These are phyloP conservation scores for Heliconius eleuchia DNA, from an alignment of 1,140 invertebrate species.

Conservation along the genomic window DNA sequence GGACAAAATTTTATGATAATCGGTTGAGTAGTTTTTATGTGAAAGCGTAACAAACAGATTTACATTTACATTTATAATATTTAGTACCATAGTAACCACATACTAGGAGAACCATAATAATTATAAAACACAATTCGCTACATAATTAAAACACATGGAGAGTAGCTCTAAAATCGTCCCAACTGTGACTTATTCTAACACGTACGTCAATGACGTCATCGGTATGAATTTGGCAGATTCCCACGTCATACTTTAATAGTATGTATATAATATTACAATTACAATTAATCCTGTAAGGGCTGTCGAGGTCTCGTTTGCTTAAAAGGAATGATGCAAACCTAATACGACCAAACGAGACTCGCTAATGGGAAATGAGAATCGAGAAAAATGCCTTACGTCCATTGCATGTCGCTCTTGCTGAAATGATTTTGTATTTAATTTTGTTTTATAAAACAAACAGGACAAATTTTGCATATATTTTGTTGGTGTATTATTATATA, in stretches of 20 bases:
- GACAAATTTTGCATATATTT: too few species aligned
- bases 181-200: constrained; percentile 40
- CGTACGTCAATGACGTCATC: constrained; percentile 60
- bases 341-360: constrained; percentile 57
- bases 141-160: neutral
- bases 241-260: constrained; percentile 53
- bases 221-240: constrained; percentile 67
- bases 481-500: too few species aligned
- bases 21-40: too few species aligned
- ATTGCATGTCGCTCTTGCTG: constrained; percentile 30
- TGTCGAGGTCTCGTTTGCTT: constrained; percentile 52
- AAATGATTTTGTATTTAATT: constrained; percentile 27
- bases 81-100: too few species aligned
- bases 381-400: constrained; percentile 48
- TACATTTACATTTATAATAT: too few species aligned
- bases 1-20: too few species aligned
- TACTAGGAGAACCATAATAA: neutral
- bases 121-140: neutral
- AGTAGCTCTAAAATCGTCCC: neutral
- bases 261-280: constrained; percentile 50
- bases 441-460: neutral
- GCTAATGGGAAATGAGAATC: constrained; percentile 30
- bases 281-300: constrained; percentile 63
- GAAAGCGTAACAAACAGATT: too few species aligned
- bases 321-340: constrained; percentile 56